Evolutionary conservation across 2,888 invertebrate genomes (phyloP), one percentile per base, ranked within the genome.

Genomic region (Macropis europaea): DNA sequence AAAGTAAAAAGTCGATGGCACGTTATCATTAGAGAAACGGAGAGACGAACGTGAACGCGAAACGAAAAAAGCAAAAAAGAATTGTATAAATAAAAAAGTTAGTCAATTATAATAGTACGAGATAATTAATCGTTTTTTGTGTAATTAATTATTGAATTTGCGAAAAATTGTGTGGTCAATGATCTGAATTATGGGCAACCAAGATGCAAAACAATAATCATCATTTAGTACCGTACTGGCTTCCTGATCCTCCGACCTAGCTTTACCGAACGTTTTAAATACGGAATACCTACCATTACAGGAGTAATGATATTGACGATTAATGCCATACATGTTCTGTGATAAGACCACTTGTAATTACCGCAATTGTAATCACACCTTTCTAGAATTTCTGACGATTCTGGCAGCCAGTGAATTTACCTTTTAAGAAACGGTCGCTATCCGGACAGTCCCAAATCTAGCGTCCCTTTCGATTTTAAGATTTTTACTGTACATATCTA

Each of bases 251-350:
- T 86, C 86, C 86, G 84, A 88, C 83, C 84, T 88, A 89, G 88
- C 88, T 88, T 87, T 82, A 88, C 84, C 84, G 82, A 85, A 84
- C 79, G 81, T 85, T 86, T 84, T 86, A 86, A 86, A 84, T 85
- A 81, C 77, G 80, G 77, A 83, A 84, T 84, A 84, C 77, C 77
- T 85, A 88, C 84, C 83, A 79, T 86, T 86, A 85, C 87, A 82
- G 82, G 83, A 86, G 86, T 83, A 84, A 88, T 84, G 87, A 88
- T 81, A 89, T 69, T 26, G 69, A 69, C 43, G 83, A 86, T 89
- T 89, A 90, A 90, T 90, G 90, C 90, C 90, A 90, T 90, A 90
- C 89, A 89, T 90, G 89, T 90, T 90, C 90, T 90, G 90, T 90
- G 90, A 90, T 90, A 90, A 90, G 90, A 90, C 89, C 89, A 88